Percentiles rank a stretch among this genome's conserved stretches.
phyloP scores from a whole-genome alignment of 2,888 invertebrate genomes.

The Eupeodes latifasciatus region DNA sequence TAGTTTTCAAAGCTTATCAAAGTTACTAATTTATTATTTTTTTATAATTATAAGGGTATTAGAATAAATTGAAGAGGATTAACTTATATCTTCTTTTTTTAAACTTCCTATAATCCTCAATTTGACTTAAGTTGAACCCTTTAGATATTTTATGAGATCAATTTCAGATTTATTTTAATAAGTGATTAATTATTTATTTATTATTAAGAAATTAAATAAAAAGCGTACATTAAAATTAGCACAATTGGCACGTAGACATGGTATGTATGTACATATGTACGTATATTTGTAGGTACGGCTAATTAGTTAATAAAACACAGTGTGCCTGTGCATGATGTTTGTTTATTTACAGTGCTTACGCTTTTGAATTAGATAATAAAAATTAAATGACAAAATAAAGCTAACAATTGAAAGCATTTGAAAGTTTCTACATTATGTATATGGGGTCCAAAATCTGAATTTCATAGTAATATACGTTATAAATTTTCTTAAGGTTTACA shows the following conservation, averaged over 20 bases:
- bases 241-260: background rate
- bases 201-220: background rate
- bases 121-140: background rate
- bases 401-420: background rate
- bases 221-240: background rate
- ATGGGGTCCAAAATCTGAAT: background rate
- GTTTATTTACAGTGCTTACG: slow-evolving; percentile 9
- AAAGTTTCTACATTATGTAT: background rate
- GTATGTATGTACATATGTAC: too few relatives aligned
- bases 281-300: background rate
- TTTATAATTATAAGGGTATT: background rate
- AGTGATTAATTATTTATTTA: background rate
- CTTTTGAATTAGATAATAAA: slow-evolving; percentile 24
- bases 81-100: background rate
- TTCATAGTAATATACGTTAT: background rate
- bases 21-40: background rate
- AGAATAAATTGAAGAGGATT: background rate
- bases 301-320: slow-evolving; percentile 20
- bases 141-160: background rate
- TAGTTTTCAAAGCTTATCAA: background rate
- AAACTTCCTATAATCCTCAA: background rate
- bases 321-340: slow-evolving; percentile 3
- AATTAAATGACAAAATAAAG: slow-evolving; percentile 21
- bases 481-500: background rate
- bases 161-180: background rate